Base-by-base conservation (phyloP, 2,888 invertebrate species). In the Drosophila greeni region DNA sequence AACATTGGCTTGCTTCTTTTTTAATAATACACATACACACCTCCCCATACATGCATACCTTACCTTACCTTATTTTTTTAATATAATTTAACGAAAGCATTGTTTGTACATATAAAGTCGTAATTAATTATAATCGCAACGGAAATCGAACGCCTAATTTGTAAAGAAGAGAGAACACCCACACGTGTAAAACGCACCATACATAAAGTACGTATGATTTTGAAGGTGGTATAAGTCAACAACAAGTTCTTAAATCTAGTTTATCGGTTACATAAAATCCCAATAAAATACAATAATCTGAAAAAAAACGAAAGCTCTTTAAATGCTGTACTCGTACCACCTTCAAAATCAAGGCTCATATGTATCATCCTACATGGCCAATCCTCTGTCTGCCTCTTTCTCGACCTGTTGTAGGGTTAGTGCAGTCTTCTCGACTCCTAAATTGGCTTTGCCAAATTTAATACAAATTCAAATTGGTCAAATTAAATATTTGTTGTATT, bases 61-160 rank as follows among this genome's bases (percentile, higher is more conserved):
- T 42, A 58, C 40, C 14, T 40, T 39, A 20, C 40, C 20, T 42
- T 58, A 67, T 61, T 54, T 54, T 61, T 42, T 42, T 52, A 51
- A 52, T 62, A 31, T 47, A 20, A 31, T 62, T 65, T 65, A 62
- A 65, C 52, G 53, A 42, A 51, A 29, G 66, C 53, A 70, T 70
- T 70, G 49, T 40, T 51, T 68, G 67, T 68, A 68, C 45, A 70
- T 68, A 70, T 68, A 55, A 61, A 62, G 70, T 66, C 66, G 66
- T 66, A 59, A 69, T 18, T 66, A 66, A 66, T 52, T 59, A 60
- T 66, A 31, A 45, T 18, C 45, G 29, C 45, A 29, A 66, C 47
- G 52, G 52, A 51, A 69, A 40, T 54, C 39, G 45, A 53, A 43
- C 34, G 24, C 36, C 47, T 59, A 31, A 67, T 39, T 52, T 49